Conservation (phyloP, 2,113 vertebrate species). For the Trogon melanurus region DNA sequence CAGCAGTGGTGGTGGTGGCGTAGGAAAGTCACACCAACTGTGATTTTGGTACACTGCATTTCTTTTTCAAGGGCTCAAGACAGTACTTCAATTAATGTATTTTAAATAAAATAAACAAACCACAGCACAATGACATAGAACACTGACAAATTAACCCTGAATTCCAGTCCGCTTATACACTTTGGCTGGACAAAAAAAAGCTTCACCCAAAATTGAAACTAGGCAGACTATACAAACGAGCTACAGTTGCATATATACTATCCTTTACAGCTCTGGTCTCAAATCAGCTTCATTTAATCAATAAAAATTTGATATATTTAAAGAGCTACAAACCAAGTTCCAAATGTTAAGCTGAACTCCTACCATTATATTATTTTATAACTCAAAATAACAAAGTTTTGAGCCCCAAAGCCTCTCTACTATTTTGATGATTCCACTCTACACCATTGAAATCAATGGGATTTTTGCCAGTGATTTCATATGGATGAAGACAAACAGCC, state of each 20-base stretch:
- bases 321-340: not conserved
- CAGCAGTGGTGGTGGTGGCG: not conserved
- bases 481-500: not conserved
- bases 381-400: not conserved
- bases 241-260: not conserved
- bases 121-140: not conserved
- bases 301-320: not conserved
- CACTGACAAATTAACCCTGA: not conserved
- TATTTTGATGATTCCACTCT: not conserved
- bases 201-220: not conserved
- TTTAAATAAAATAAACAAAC: not conserved
- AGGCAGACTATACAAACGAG: not conserved
- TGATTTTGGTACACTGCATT: not conserved
- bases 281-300: not conserved
- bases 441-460: not conserved
- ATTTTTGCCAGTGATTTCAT: not conserved
- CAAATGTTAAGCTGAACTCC: not conserved
- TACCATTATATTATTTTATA: not conserved
- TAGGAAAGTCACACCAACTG: not conserved
- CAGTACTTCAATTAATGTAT: not conserved
- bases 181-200: not conserved
- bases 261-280: not conserved
- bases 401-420: not conserved
- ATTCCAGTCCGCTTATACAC: not conserved
- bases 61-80: not conserved